Conservation (phyloP, 2,797 vertebrate species). For the Ctenopoma multispine region DNA sequence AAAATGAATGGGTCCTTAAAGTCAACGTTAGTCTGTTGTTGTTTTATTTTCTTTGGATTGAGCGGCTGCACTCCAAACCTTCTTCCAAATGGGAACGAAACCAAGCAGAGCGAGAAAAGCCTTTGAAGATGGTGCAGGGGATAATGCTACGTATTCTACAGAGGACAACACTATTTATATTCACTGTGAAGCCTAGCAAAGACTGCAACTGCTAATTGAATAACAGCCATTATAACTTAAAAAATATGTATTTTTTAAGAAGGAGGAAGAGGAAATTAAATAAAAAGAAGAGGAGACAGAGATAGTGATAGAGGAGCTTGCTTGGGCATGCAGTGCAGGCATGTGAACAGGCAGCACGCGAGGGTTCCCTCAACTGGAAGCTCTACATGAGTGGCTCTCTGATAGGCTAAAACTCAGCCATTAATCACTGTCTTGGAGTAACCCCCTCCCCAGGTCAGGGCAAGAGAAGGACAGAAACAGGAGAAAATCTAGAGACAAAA, state of each 20-base stretch:
- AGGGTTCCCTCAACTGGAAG: constrained; percentile 78
- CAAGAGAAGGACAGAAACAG: constrained; percentile 73
- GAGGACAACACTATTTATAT: constrained; percentile 61
- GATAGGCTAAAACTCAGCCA: constrained; percentile 69
- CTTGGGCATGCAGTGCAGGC: constrained; percentile 87
- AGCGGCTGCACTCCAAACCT: constrained; percentile 82
- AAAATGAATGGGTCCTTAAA: constrained; percentile 86
- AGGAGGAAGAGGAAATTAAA: constrained; percentile 62
- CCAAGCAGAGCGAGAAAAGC: constrained; percentile 75
- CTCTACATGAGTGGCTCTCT: constrained; percentile 73
- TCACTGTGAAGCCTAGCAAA: constrained; percentile 65
- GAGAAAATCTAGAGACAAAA: constrained; percentile 67
- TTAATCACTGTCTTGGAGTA: constrained; percentile 64
- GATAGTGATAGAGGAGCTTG: constrained; percentile 80
- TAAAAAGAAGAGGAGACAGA: constrained; percentile 71
- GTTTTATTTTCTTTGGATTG: constrained; percentile 74
- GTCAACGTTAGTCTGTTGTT: constrained; percentile 84
- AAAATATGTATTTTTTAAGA: constrained; percentile 23
- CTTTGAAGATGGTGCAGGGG: constrained; percentile 66
- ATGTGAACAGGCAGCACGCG: constrained; percentile 85
- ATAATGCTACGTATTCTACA: constrained; percentile 58
- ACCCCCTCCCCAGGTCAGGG: constrained; percentile 67
- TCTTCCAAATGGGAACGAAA: constrained; percentile 75
- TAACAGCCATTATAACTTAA: constrained; percentile 58
- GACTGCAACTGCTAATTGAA: constrained; percentile 56